Percentiles rank a stretch among this genome's conserved stretches.
These are phyloP conservation scores for Hestina assimilis DNA, from an alignment of 1,140 invertebrate species.

Conservation along the genomic window DNA sequence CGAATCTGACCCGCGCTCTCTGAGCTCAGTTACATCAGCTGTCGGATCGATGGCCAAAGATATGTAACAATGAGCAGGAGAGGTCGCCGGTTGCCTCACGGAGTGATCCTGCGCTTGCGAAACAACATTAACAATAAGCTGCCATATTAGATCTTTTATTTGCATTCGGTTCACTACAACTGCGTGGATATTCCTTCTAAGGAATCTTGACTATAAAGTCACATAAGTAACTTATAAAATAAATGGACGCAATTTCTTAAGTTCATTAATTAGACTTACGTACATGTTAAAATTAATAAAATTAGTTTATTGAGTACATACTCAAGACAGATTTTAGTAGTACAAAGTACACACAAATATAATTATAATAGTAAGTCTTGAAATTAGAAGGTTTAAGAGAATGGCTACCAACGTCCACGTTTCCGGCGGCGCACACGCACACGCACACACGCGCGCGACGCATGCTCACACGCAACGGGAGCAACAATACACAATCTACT, in stretches of 20 bases:
- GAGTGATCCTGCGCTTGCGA: not conserved
- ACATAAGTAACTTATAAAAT: too few relatives aligned
- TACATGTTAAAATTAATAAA: too few relatives aligned
- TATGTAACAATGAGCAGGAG: not conserved
- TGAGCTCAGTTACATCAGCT: not conserved
- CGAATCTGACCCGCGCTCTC: too few relatives aligned
- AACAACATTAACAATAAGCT: not conserved
- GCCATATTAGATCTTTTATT: not conserved
- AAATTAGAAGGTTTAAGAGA: not conserved
- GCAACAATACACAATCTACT: too few relatives aligned
- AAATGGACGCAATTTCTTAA: not conserved
- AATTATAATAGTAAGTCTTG: not conserved
- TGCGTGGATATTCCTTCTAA: too few relatives aligned
- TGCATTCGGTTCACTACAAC: not conserved
- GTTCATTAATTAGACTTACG: not conserved
- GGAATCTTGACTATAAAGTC: too few relatives aligned
- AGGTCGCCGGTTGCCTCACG: slow-evolving; percentile 3
- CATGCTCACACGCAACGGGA: not conserved
- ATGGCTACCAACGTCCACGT: not conserved
- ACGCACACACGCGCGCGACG: not conserved
- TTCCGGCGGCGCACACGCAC: not conserved
- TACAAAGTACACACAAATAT: not conserved
- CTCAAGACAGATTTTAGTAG: too few relatives aligned
- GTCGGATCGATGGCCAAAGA: not conserved
- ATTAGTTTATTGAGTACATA: too few relatives aligned